Conservation (phyloP, 2,113 vertebrate genomes). For the Ictalurus punctatus region DNA sequence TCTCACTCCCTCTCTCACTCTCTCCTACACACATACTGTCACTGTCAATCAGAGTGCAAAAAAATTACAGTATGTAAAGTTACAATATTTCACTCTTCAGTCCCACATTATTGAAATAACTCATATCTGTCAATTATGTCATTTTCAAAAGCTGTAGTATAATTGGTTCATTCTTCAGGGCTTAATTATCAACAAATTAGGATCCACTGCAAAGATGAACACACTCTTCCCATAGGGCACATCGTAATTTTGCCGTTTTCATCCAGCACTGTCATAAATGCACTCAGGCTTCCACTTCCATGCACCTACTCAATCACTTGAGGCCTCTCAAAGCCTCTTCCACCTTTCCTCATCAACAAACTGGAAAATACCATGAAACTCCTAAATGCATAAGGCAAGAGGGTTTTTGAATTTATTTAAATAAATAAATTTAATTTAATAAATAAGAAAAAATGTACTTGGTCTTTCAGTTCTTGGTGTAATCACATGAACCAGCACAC, state of each 20-base stretch:
- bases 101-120: neutral
- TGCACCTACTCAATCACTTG: neutral
- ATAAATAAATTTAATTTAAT: neutral
- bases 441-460: neutral
- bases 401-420: neutral
- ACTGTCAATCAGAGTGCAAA: neutral
- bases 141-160: neutral
- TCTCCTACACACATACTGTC: neutral
- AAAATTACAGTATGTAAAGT: neutral
- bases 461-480: constrained; percentile 53
- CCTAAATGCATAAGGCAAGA: constrained; percentile 14
- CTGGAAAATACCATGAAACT: constrained; percentile 13
- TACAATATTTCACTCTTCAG: neutral
- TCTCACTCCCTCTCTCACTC: neutral
- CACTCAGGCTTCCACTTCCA: constrained; percentile 46
- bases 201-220: neutral
- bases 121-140: neutral
- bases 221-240: neutral
- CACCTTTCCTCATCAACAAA: constrained; percentile 15
- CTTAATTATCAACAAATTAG: constrained; percentile 34
- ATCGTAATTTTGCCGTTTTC: neutral
- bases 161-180: neutral
- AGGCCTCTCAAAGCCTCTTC: constrained; percentile 10
- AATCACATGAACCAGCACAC: constrained; percentile 44
- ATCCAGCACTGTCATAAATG: constrained; percentile 19